Evolutionary conservation across 2,888 invertebrate genomes (phyloP), one percentile per base, ranked within the genome.

Genomic region (Meganola albula): DNA sequence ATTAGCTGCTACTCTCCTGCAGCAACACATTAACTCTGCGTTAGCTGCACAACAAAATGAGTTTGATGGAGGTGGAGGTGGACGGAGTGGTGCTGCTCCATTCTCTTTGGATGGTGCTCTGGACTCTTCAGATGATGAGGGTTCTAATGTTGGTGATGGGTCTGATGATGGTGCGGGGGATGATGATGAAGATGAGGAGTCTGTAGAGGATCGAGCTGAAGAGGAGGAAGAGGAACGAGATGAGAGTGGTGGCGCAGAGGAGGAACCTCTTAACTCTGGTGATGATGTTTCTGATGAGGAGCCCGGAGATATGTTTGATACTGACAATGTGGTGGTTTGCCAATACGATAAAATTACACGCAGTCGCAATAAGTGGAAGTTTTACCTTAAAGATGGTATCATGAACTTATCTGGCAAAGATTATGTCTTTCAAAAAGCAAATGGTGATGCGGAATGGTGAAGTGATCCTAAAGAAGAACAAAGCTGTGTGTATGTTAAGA

Each of bases 301-400:
- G 67, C 93, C 96, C 0, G 89, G 92, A 43, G 98, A 98, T 74
- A 89, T 99, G 71, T 99, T 99, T 86, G 99, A 99, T 62, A 98
- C 99, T 23, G 99, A 99, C 58, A 99, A 99, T 88, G 98, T 99
- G 36, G 97, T 99, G 42, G 99, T 99, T 38, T 99, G 99, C 77
- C 99, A 99, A 80, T 99, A 99, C 85, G 99, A 99, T 85, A 99
- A 99, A 95, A 98, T 99, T 41, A 98, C 98, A 47, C 91, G 99
- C 74, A 98, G 96, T 74, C 92, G 99, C 63, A 98, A 98, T 80
- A 97, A 97, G 80, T 99, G 99, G 99, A 99, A 99, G 88, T 99
- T 99, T 78, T 96, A 97, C 77, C 88, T 99, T 47, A 99, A 99
- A 87, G 99, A 99, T 86, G 99, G 99, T 38, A 98, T 99, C 47